Evolutionary conservation across 2,888 invertebrate species (phyloP).

Genomic region (Bellardia bayeri): DNA sequence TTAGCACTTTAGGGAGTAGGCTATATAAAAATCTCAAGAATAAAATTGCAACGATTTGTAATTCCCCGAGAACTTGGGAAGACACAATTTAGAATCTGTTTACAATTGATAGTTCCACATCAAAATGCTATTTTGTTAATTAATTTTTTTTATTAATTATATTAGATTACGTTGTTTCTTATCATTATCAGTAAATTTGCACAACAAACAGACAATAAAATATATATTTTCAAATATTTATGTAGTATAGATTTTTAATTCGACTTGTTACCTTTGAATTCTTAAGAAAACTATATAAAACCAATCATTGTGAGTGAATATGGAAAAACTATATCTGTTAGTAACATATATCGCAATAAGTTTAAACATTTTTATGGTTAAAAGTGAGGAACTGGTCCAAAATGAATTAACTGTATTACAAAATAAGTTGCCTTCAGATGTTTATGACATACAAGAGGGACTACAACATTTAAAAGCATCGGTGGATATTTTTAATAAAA

Average conservation of each 20-base stretch:
- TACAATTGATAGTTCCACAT: too few relatives aligned
- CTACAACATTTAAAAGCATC: neutral
- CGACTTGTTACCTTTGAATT: neutral
- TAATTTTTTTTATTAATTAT: too few relatives aligned
- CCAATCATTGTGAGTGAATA: neutral
- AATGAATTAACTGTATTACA: neutral
- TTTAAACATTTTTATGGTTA: neutral
- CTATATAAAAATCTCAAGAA: too few relatives aligned
- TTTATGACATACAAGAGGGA: neutral
- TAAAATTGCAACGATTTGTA: too few relatives aligned
- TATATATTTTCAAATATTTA: neutral
- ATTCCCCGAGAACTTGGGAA: too few relatives aligned
- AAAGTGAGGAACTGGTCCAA: neutral
- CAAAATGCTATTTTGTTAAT: too few relatives aligned
- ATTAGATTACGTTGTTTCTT: too few relatives aligned
- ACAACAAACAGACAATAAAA: neutral
- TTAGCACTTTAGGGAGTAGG: too few relatives aligned
- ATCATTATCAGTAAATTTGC: neutral
- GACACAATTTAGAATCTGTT: too few relatives aligned
- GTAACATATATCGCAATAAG: neutral
- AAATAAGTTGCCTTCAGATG: neutral
- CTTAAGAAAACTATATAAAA: neutral
- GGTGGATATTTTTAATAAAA: conserved; percentile 3
- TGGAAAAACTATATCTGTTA: neutral
- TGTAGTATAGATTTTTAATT: neutral